Conservation (phyloP, 2,888 invertebrate genomes). For the Amorpha juglandis region DNA sequence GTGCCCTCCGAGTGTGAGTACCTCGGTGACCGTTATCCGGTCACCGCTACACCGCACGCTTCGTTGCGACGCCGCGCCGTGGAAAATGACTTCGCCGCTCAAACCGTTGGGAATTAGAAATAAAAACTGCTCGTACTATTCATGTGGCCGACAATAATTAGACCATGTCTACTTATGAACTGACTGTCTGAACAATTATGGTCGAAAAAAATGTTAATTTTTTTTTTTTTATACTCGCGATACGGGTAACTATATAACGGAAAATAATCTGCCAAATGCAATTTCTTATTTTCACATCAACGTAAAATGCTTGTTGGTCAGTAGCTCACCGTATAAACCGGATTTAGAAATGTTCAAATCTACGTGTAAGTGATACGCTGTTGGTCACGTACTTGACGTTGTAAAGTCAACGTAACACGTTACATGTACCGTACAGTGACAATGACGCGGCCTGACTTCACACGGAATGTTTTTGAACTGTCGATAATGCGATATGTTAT, state of each 20-base stretch:
- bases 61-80: constrained; percentile 46
- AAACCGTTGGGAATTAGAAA: constrained; percentile 61
- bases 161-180: constrained; percentile 30
- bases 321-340: not conserved
- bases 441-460: not conserved
- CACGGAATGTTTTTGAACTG: constrained; percentile 2
- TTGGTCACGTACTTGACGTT: constrained; percentile 15
- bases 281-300: not conserved
- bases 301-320: constrained; percentile 1
- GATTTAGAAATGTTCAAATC: not conserved
- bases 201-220: constrained; percentile 25
- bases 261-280: not conserved
- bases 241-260: constrained; percentile 1
- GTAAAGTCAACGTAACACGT: constrained; percentile 18
- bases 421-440: constrained; percentile 15
- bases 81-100: constrained; percentile 56
- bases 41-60: constrained; percentile 70
- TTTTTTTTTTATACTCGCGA: not conserved
- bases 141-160: constrained; percentile 28
- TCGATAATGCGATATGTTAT: not conserved
- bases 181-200: constrained; percentile 17
- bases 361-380: constrained; percentile 1
- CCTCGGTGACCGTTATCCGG: constrained; percentile 75
- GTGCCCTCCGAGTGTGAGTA: constrained; percentile 68
- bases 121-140: constrained; percentile 43